Percentiles rank a stretch among this genome's conserved stretches.
phyloP scores from a whole-genome alignment of 2,888 invertebrate species.

The Pherbina coryleti region DNA sequence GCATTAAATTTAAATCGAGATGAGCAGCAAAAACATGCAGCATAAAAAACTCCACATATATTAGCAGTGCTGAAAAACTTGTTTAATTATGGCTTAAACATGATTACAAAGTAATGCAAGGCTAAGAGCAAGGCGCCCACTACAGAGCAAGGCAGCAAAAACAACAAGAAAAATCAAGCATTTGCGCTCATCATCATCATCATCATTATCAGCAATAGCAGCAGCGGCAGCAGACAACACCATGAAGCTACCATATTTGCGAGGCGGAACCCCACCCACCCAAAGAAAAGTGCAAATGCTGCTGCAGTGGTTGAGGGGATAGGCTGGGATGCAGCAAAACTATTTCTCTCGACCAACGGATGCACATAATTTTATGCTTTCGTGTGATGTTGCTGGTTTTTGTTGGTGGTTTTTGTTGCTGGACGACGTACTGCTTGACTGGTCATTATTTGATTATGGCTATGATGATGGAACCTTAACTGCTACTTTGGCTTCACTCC shows the following conservation, averaged over 20 bases:
- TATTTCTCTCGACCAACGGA: background rate
- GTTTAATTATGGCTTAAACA: slow-evolving; percentile 39
- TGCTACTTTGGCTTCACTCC: background rate
- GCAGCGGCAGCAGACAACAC: slow-evolving; percentile 10
- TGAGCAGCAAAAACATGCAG: background rate
- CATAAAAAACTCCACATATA: background rate
- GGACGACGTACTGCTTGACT: slow-evolving; percentile 9
- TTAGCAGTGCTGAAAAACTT: slow-evolving; percentile 31
- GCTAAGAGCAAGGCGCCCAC: slow-evolving; percentile 1
- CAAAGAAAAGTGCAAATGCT: slow-evolving; percentile 5
- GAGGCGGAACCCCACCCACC: slow-evolving; percentile 42
- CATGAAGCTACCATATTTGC: slow-evolving; percentile 36
- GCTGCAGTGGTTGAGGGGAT: background rate
- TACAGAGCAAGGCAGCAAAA: background rate
- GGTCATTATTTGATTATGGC: slow-evolving; percentile 31
- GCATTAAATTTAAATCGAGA: slow-evolving; percentile 24
- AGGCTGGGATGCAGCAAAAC: background rate
- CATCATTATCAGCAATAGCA: background rate
- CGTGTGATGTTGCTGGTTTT: slow-evolving; percentile 11
- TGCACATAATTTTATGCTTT: slow-evolving; percentile 20
- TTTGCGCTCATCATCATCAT: slow-evolving; percentile 12
- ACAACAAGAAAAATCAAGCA: background rate
- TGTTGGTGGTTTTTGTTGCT: background rate
- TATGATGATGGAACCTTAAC: background rate
- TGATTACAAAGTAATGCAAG: background rate